Base-by-base conservation (phyloP, 2,113 vertebrate species). In the Calidris pugnax region DNA sequence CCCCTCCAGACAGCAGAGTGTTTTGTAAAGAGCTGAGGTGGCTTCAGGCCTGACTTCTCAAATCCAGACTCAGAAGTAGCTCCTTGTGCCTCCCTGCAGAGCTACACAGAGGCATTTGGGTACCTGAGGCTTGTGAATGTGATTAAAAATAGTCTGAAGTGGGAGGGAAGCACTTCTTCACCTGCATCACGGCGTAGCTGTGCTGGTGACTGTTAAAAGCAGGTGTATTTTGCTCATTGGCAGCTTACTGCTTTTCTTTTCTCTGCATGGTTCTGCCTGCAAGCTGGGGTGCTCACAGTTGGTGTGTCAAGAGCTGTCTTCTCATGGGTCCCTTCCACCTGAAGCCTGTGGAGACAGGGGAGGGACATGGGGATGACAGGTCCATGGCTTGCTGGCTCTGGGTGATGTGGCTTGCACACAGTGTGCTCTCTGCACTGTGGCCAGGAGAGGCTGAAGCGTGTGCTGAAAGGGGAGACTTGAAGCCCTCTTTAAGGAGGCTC, bases 401-500 rank as follows among this genome's bases (percentile, higher is more conserved):
- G 64, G 47, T 1, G 4, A 20, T 6, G 32, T n/a, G 57, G 22
- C 4, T 41, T 12, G 43, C 14, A 7, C 3, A 3, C 0, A 0
- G 48, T 9, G 50, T 18, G 56, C 59, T 18, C 59, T 18, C 74
- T 8, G 13, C 15, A 0, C 4, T 22, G 84, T 75, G 23, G 43
- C 15, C 5, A 1, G 64, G 35, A 37, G 63, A 53, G 84, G 47
- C 13, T 18, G 24, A 63, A 57, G 41, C 3, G 13, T 26, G 20
- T 0, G 5, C 71, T 76, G 69, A 37, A 79, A 81, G 56, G 77
- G 47, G 39, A 62, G 35, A 20, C 56, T 89, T 4, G 0, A 24
- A 64, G 89, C 7, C 24, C 56, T 94, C 82, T 76, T n/a, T 64
- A 3, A 88, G 79, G 87, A 9, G 1, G 1, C 41, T 92, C 4